phyloP scores from a whole-genome alignment of 1,140 invertebrate species.

The Diorhabda carinulata region DNA sequence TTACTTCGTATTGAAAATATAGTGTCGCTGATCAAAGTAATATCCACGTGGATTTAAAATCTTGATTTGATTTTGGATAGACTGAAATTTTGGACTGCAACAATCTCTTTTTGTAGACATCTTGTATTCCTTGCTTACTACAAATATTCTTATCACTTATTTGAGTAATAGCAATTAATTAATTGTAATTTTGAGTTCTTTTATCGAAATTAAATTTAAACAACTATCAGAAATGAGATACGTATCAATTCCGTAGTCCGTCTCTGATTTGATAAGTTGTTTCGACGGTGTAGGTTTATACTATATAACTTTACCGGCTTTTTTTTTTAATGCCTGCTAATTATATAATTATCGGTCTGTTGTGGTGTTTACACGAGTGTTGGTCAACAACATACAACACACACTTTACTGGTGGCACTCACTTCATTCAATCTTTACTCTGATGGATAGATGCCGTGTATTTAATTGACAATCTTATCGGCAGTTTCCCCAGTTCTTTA shows the following conservation, averaged over 20 bases:
- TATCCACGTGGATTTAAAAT: too few relatives aligned
- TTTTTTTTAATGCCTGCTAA: neutral
- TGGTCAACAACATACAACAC: neutral
- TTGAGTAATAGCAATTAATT: too few relatives aligned
- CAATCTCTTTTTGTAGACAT: too few relatives aligned
- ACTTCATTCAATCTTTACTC: neutral
- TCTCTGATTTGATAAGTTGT: neutral
- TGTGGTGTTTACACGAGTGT: neutral
- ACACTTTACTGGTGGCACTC: neutral
- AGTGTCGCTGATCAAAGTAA: too few relatives aligned
- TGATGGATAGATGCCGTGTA: neutral
- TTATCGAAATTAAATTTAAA: too few relatives aligned
- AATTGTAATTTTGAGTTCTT: too few relatives aligned
- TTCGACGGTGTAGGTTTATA: neutral
- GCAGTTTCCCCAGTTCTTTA: neutral
- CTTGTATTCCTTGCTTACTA: too few relatives aligned
- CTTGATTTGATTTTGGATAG: too few relatives aligned
- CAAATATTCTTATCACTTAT: too few relatives aligned
- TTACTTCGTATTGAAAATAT: too few relatives aligned
- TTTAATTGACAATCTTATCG: conserved; percentile 2
- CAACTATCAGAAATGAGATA: too few relatives aligned
- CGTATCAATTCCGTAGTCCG: neutral
- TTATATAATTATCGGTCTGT: neutral
- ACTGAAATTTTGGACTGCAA: too few relatives aligned
- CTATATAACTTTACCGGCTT: neutral